phyloP scores from a whole-genome alignment of 64 coral and sea anemone species.

The Stichodactyla mertensii region DNA sequence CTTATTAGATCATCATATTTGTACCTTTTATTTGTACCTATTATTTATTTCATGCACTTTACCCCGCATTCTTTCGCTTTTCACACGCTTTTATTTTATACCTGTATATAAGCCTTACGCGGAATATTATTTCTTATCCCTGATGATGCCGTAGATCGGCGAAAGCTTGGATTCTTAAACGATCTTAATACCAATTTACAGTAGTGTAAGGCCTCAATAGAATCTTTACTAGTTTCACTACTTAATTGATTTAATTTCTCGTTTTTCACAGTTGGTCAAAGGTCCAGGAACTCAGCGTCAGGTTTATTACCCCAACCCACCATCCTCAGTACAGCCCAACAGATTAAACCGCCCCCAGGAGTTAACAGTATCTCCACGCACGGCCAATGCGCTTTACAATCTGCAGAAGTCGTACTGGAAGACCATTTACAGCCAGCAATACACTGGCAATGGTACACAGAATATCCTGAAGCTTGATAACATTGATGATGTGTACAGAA shows the following conservation, averaged over 20 bases:
- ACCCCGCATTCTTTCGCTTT: too few species aligned
- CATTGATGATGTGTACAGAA: constrained; percentile 47
- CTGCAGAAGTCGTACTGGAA: constrained; percentile 49
- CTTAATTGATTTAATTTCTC: neutral
- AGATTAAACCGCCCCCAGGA: constrained; percentile 34
- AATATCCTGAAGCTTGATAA: constrained; percentile 81
- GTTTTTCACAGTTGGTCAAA: constrained; percentile 57
- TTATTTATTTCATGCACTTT: too few species aligned
- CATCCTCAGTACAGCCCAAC: constrained; percentile 73
- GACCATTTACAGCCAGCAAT: constrained; percentile 71
- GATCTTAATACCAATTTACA: too few species aligned
- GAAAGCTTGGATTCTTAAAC: too few species aligned
- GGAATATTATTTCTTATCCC: too few species aligned
- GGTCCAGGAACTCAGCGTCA: constrained; percentile 60
- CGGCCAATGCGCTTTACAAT: constrained; percentile 81
- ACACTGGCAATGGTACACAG: constrained; percentile 59
- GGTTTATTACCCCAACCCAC: constrained; percentile 72
- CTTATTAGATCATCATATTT: too few species aligned
- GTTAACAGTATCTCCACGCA: constrained; percentile 65
- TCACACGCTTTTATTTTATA: too few species aligned
- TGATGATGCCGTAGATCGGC: too few species aligned
- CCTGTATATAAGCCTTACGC: too few species aligned
- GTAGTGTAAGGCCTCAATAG: too few species aligned
- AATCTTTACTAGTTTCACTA: too few species aligned
- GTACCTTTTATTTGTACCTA: too few species aligned